Evolutionary conservation across 2,797 vertebrate genomes (phyloP).

Genomic region (Girardinus metallicus): DNA sequence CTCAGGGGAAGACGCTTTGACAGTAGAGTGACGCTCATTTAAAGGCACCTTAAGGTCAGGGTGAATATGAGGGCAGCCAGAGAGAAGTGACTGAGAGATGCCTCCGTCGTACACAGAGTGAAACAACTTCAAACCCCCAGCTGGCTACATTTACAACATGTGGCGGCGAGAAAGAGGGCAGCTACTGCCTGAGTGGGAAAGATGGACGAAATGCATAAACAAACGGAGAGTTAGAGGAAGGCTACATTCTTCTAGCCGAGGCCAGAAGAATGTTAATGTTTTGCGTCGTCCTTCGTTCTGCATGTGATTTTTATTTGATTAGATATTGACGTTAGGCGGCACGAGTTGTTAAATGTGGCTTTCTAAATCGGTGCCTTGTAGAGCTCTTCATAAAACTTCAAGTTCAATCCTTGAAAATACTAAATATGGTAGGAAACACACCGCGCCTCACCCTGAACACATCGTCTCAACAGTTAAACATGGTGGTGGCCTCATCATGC

Average conservation of each 20-base stretch:
- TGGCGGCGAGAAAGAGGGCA: constrained; percentile 20
- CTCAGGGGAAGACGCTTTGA: constrained; percentile 41
- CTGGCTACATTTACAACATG: constrained; percentile 44
- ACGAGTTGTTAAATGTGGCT: constrained; percentile 18
- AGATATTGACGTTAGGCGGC: constrained; percentile 5
- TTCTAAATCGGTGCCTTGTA: constrained; percentile 13
- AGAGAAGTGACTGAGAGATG: constrained; percentile 52
- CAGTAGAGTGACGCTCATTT: constrained; percentile 53
- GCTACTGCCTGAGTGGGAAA: constrained; percentile 38
- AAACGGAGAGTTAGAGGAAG: constrained; percentile 38
- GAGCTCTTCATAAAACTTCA: background rate
- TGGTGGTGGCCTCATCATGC: background rate
- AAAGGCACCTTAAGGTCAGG: constrained; percentile 55
- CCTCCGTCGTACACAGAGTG: constrained; percentile 45
- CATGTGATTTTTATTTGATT: constrained; percentile 8
- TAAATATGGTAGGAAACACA: background rate
- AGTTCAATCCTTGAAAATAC: background rate
- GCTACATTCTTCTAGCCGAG: constrained; percentile 16
- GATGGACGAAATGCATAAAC: constrained; percentile 49
- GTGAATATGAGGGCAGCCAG: constrained; percentile 58
- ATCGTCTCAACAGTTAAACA: background rate
- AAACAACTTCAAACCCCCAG: constrained; percentile 45
- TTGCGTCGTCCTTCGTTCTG: constrained; percentile 38
- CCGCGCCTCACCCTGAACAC: background rate
- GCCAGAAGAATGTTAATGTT: constrained; percentile 39